phyloP scores from a whole-genome alignment of 2,797 vertebrate species.

The Malacoctenus gilli region DNA sequence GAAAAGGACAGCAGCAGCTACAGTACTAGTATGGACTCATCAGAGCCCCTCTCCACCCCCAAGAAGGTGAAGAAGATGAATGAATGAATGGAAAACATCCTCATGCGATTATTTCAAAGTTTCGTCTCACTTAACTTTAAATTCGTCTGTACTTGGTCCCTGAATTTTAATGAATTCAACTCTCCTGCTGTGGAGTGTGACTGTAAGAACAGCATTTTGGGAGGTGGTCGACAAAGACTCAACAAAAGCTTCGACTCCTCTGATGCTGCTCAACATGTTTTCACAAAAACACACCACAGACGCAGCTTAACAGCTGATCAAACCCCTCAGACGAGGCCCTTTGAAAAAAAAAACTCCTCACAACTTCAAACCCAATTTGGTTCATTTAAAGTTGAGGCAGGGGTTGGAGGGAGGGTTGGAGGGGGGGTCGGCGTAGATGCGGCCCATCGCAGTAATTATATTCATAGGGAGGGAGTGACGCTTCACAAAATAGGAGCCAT shows the following conservation, averaged over 20 bases:
- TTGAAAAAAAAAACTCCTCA: constrained; percentile 33
- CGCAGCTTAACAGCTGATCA: constrained; percentile 6
- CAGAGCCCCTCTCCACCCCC: no score
- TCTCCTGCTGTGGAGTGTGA: no score
- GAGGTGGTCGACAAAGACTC: background rate
- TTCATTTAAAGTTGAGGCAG: constrained; percentile 38
- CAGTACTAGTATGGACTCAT: no score
- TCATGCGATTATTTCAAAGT: no score
- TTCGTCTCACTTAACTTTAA: no score
- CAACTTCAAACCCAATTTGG: constrained; percentile 42
- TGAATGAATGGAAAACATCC: no score
- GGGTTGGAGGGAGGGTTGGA: no score
- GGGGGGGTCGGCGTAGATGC: constrained; percentile 9
- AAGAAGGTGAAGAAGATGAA: no score
- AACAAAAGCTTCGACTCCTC: background rate
- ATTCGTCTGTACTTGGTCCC: no score
- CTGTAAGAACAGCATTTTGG: no score
- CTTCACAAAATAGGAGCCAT: constrained; percentile 56
- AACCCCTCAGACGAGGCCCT: constrained; percentile 37
- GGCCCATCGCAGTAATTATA: constrained; percentile 64
- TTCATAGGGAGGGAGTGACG: constrained; percentile 65
- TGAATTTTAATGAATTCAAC: no score
- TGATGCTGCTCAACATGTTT: constrained; percentile 4
- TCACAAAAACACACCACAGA: constrained; percentile 2
- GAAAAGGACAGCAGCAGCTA: no score